phyloP scores from a whole-genome alignment of 2,113 vertebrate species.

The Manacus vitellinus region DNA sequence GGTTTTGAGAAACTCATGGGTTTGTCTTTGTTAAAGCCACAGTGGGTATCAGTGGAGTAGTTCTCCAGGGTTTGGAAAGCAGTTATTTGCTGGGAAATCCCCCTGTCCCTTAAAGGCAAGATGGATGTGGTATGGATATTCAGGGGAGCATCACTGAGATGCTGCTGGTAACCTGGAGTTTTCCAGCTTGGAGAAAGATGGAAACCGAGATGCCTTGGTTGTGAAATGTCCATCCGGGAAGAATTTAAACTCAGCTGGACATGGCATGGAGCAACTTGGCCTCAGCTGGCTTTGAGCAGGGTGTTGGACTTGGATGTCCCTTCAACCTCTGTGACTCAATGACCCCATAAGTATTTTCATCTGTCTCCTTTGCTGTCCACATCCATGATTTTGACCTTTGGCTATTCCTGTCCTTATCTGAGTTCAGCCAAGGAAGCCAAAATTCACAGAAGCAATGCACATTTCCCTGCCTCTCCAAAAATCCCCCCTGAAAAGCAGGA shows the following conservation, averaged over 20 bases:
- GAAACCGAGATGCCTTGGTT: not conserved
- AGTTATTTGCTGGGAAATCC: not conserved
- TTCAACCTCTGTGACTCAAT: not conserved
- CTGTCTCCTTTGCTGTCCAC: not conserved
- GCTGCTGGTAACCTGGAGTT: not conserved
- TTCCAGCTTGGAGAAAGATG: not conserved
- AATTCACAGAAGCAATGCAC: not conserved
- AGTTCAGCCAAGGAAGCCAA: not conserved
- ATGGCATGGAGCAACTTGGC: not conserved
- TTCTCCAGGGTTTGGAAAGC: not conserved
- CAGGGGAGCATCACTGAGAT: not conserved
- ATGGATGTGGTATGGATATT: not conserved
- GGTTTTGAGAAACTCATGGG: conserved; percentile 19
- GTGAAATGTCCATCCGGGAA: not conserved
- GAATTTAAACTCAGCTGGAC: not conserved
- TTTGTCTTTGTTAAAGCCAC: not conserved
- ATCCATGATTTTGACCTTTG: not conserved
- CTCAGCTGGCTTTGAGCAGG: not conserved
- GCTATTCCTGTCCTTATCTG: not conserved
- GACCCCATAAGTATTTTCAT: not conserved
- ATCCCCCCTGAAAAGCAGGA: not conserved
- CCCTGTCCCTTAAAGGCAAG: not conserved
- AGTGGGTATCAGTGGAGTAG: not conserved
- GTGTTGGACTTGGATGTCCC: not conserved
- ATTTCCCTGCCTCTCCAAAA: not conserved